phyloP scores from a whole-genome alignment of 1,140 invertebrate genomes.

The Drosophila ohnishii region DNA sequence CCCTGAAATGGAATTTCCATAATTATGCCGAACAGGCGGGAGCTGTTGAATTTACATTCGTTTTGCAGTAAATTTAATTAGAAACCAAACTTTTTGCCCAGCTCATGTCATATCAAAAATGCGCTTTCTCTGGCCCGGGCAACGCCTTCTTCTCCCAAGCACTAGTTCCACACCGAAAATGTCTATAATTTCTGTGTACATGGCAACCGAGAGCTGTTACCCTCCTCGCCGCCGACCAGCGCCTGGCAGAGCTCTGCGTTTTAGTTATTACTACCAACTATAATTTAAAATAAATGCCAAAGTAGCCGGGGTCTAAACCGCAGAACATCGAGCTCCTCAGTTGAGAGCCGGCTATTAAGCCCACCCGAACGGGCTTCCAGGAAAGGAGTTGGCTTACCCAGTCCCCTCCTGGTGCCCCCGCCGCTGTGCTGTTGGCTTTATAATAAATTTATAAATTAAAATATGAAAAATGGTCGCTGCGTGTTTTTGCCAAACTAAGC shows the following conservation, averaged over 20 bases:
- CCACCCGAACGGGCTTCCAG: conserved; percentile 25
- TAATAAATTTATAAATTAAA: conserved; percentile 81
- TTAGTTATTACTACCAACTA: conserved; percentile 78
- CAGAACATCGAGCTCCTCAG: conserved; percentile 51
- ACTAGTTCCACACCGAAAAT: conserved; percentile 49
- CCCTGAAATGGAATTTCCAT: conserved; percentile 54
- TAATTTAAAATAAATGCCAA: conserved; percentile 81
- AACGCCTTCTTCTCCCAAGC: conserved; percentile 23
- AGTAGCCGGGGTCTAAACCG: conserved; percentile 74
- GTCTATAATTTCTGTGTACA: conserved; percentile 72
- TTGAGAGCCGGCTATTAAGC: conserved; percentile 60
- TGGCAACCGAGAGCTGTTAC: conserved; percentile 44
- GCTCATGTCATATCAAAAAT: conserved; percentile 40
- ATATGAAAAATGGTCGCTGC: conserved; percentile 80
- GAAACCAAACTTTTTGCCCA: conserved; percentile 29
- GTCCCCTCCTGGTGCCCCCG: conserved; percentile 4
- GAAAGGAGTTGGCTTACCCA: conserved; percentile 11
- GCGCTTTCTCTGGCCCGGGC: neutral
- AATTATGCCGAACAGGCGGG: conserved; percentile 69
- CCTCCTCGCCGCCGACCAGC: neutral
- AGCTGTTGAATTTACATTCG: conserved; percentile 57
- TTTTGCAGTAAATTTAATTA: conserved; percentile 63
- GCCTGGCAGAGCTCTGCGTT: conserved; percentile 45
- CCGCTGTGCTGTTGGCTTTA: conserved; percentile 61
- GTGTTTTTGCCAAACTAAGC: conserved; percentile 79